Conservation (phyloP, 2,113 vertebrate genomes). For the Aegotheles bennettii region DNA sequence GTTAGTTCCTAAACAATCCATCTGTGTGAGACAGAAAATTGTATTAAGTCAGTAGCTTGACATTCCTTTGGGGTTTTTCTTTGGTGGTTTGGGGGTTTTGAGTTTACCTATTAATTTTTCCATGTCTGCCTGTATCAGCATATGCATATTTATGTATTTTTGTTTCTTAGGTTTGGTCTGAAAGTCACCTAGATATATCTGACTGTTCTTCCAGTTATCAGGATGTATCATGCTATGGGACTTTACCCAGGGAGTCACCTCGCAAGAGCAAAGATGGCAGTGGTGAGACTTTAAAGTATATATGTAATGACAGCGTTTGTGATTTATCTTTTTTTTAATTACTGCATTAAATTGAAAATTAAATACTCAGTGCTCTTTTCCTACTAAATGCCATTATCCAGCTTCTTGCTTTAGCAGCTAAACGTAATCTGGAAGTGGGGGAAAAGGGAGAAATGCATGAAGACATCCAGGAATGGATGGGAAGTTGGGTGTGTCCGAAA, state of each 20-base stretch:
- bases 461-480: not conserved
- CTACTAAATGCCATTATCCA: not conserved
- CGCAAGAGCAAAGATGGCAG: slow-evolving; percentile 83
- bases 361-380: not conserved
- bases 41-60: not conserved
- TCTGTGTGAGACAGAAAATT: not conserved
- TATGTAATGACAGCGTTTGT: accelerated
- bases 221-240: slow-evolving; percentile 80
- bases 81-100: not conserved
- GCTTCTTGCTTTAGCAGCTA: not conserved
- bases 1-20: not conserved
- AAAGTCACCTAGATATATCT: slow-evolving; percentile 79
- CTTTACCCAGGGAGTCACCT: slow-evolving; percentile 81
- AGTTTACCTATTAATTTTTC: not conserved
- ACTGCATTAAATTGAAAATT: not conserved
- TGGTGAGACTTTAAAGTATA: slow-evolving; percentile 6
- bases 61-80: not conserved
- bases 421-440: not conserved
- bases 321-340: not conserved
- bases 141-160: not conserved
- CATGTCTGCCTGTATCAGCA: not conserved
- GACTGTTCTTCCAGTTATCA: slow-evolving; percentile 80
- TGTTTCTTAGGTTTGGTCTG: slow-evolving; percentile 80
- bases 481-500: not conserved
- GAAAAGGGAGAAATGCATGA: not conserved